Evolutionary conservation across 1,140 invertebrate species (phyloP), one percentile per base, ranked within the genome.

Genomic region (Glomeris maerens): DNA sequence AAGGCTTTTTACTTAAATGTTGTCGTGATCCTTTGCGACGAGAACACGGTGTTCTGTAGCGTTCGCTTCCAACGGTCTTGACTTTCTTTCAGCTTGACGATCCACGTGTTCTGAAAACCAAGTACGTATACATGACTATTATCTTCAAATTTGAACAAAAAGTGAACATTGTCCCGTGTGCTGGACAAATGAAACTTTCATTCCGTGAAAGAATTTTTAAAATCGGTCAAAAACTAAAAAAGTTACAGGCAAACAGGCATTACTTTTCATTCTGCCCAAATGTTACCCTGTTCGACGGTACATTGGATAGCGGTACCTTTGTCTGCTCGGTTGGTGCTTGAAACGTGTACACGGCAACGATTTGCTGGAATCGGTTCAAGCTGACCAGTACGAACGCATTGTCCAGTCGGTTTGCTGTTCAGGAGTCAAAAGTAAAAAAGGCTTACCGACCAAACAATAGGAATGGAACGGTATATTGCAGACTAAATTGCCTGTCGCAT

Each of bases 341-440:
- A 57, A 77, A 69, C 22, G 74, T 76, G 59, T 72, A 73, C 14
- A 76, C 70, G 23, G 70, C 71, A 10, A 74, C 67, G 28, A 77
- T 72, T 58, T 77, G 71, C 56, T 78, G 75, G 57, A 76, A 78
- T 31, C 75, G 63, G 59, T 75, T 78, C 39, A 76, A 62, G 60
- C 72, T 71, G 46, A 77, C 73, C 27, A 78, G 57, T 2, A 76
- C 72, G 56, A 77, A 76, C 14, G 71, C 71, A 55, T 70, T 63
- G 52, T 76, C 76, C 28, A 78, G 58, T 47, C 71, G 74, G 52
- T 67, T 69, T 14, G 66, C 68, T 68, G 57, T 40, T 63, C 61
- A 47, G 21, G 57, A 50, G 50, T 21, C 26, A 13, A 53, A 27
- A n/a, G n/a, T n/a, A 39, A 50, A 7, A 25, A 17, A 23, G 49